A percentile compares a stretch with the other conserved stretches of the same genome.
Evolutionary conservation across 2,888 invertebrate species (phyloP).

Genomic region (Heteropelma amictum): DNA sequence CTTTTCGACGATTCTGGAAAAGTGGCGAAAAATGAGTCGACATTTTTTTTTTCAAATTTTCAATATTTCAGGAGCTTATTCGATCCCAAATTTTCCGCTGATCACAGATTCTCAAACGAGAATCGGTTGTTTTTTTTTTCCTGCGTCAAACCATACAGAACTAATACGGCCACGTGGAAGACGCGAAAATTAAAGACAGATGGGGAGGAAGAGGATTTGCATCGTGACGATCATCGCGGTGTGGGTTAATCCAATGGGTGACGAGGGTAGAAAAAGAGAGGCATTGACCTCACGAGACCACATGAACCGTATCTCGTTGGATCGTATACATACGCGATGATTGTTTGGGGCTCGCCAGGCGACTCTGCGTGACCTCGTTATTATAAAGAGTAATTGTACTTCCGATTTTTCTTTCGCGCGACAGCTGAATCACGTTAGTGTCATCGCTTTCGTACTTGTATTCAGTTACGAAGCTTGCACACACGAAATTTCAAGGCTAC

Average conservation of each 20-base stretch:
- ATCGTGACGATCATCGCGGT: background rate
- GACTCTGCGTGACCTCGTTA: constrained; percentile 42
- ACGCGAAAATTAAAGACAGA: background rate
- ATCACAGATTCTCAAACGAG: too few relatives aligned
- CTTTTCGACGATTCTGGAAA: too few relatives aligned
- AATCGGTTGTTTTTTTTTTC: too few relatives aligned
- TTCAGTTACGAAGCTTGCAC: background rate
- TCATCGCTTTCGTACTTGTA: background rate
- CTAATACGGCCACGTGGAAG: too few relatives aligned
- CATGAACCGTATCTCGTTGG: constrained; percentile 53
- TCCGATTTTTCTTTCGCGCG: constrained; percentile 53
- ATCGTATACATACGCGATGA: constrained; percentile 37
- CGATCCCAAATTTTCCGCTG: too few relatives aligned
- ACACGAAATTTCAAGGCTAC: constrained; percentile 50
- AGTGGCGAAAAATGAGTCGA: too few relatives aligned
- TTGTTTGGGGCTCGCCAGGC: constrained; percentile 36
- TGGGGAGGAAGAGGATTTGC: background rate
- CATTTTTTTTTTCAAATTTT: too few relatives aligned
- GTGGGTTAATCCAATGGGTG: constrained; percentile 35
- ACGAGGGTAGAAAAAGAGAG: constrained; percentile 37
- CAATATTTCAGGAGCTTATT: too few relatives aligned
- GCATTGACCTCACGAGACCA: constrained; percentile 49
- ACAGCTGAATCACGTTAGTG: constrained; percentile 53
- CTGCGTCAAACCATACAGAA: too few relatives aligned
- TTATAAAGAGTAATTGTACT: constrained; percentile 46